phyloP scores from a whole-genome alignment of 1,140 invertebrate genomes.

The Drosophila bipectinata region DNA sequence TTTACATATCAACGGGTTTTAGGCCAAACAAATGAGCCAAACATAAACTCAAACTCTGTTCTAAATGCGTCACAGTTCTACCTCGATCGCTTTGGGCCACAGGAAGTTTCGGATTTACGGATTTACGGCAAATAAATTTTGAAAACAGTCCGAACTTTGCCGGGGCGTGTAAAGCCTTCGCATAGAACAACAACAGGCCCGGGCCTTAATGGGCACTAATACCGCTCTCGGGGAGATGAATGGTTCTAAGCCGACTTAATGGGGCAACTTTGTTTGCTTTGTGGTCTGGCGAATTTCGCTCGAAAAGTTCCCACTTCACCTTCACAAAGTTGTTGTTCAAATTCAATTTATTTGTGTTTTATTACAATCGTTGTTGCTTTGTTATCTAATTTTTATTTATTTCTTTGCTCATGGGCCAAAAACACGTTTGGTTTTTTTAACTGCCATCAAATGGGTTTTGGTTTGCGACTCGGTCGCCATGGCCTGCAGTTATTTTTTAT shows the following conservation, averaged over 20 bases:
- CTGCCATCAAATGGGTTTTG: conserved; percentile 61
- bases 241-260: conserved; percentile 51
- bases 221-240: conserved; percentile 30
- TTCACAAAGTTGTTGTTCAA: conserved; percentile 61
- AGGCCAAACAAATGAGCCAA: conserved; percentile 32
- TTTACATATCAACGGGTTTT: conserved; percentile 36
- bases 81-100: conserved; percentile 24
- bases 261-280: conserved; percentile 36
- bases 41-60: conserved; percentile 30
- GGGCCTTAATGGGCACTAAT: conserved; percentile 34
- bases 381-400: conserved; percentile 22
- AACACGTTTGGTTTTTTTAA: conserved; percentile 68
- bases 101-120: conserved; percentile 55
- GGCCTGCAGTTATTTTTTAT: conserved; percentile 67
- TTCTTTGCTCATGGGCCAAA: conserved; percentile 64
- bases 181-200: conserved; percentile 14
- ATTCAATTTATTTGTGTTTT: conserved; percentile 71
- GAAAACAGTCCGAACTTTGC: conserved; percentile 33
- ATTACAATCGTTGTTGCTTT: conserved; percentile 49
- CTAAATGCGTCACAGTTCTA: conserved; percentile 27
- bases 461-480: conserved; percentile 57
- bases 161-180: conserved; percentile 34
- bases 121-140: conserved; percentile 54
- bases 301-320: conserved; percentile 61
- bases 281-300: conserved; percentile 43